A percentile compares a stretch with the other conserved stretches of the same genome.
phyloP scores from a whole-genome alignment of 2,888 invertebrate species.

The Busseola fusca region DNA sequence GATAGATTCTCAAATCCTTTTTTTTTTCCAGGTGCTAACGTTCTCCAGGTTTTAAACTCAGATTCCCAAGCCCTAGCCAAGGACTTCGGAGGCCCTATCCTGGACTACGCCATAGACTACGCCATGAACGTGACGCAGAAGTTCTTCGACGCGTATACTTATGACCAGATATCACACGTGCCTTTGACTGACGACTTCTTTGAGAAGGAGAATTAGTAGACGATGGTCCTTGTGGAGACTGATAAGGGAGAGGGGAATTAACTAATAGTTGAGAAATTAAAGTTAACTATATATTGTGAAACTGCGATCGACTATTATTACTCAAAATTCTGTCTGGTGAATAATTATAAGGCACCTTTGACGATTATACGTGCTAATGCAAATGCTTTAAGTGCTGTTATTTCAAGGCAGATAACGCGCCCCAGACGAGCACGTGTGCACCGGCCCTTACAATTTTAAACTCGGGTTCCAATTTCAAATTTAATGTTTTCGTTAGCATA shows the following conservation, averaged over 20 bases:
- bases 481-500: not conserved
- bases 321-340: not conserved
- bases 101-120: slow-evolving; percentile 85
- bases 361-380: too few relatives aligned
- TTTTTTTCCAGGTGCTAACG: slow-evolving; percentile 78
- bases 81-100: slow-evolving; percentile 85
- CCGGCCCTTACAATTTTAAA: not conserved
- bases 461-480: not conserved
- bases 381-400: not conserved
- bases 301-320: not conserved
- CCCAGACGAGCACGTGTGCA: not conserved
- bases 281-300: slow-evolving; percentile 2
- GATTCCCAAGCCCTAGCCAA: slow-evolving; percentile 84
- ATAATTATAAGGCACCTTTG: too few relatives aligned
- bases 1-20: not conserved
- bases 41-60: slow-evolving; percentile 81
- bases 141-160: slow-evolving; percentile 85
- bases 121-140: slow-evolving; percentile 85
- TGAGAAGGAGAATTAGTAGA: slow-evolving; percentile 69
- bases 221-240: not conserved
- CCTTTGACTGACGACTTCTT: slow-evolving; percentile 84
- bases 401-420: not conserved
- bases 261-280: not conserved
- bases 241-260: not conserved
- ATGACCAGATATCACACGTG: slow-evolving; percentile 81